Base-by-base conservation (phyloP, 2,888 invertebrate genomes). In the Sphaerophoria rueppellii region DNA sequence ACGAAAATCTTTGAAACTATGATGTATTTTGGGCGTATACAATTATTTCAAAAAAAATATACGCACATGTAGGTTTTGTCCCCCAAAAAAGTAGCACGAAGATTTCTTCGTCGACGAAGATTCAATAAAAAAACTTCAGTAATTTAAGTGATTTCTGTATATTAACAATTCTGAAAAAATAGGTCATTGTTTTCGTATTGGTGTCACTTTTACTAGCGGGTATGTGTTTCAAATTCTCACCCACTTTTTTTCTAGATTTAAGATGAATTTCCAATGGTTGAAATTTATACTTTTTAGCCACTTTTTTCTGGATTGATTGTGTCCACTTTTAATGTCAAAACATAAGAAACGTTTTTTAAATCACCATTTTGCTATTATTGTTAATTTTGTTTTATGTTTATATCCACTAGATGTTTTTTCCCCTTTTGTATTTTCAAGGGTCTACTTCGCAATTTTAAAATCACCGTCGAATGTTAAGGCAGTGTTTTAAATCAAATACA, bases 241-340 rank as follows among this genome's bases (percentile, higher is more conserved):
- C 9, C 4, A 43, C 43, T 12, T 43, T 43, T 4, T 48, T 48
- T 48, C 48, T 14, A 40, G 9, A 40, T 40, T 9, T 40, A 1
- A 40, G 0, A 40, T 9, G 0, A 40, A 9, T 24, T 54, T 1
- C 24, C 11, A 54, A 12, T 7, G 11, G 11, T 43, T 9, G 43
- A 4, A 9, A 12, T 0, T 43, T 4, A 11, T 9, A 9, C 9
- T 43, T 4, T 43, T 43, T 43, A 9, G 9, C 0, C 11, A 57
- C n/a, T 35, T 57, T 2, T 57, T 35, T 35, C 11, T 11, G n/a
- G 14, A 35, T 34, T 55, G 32, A 9, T 4, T 61, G 46, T 50
- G 6, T 16, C 65, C 50, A 65, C 65, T 37, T 50, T 1, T 35
- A 65, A 37, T 65, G 65, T 65, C 65, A 65, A 65, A 65, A 63